Percentiles rank a stretch among this genome's conserved stretches.
phyloP scores from a whole-genome alignment of 2,797 vertebrate genomes.

The Strix occidentalis region DNA sequence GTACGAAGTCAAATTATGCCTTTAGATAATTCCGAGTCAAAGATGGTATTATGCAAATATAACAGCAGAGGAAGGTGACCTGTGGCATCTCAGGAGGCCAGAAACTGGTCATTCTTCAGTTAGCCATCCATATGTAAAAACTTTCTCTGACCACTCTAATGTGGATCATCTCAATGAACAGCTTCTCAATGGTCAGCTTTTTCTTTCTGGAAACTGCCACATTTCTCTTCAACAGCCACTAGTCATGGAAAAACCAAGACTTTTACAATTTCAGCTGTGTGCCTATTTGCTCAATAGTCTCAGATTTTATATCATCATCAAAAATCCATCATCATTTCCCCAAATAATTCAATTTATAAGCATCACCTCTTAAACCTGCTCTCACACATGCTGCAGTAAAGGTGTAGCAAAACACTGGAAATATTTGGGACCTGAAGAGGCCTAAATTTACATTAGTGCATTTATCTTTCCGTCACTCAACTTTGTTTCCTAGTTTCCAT shows the following conservation, averaged over 20 bases:
- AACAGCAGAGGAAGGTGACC: not conserved
- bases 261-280: not conserved
- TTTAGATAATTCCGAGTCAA: not conserved
- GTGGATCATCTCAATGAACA: not conserved
- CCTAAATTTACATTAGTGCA: not conserved
- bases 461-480: constrained; percentile 3
- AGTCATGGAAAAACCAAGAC: not conserved
- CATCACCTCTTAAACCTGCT: not conserved
- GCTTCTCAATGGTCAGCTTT: not conserved
- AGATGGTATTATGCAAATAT: not conserved
- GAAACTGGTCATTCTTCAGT: not conserved
- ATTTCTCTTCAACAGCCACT: not conserved
- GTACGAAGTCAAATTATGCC: not conserved
- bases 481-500: constrained; percentile 11
- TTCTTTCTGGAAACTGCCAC: not conserved
- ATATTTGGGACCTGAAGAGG: not conserved
- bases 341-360: not conserved
- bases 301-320: not conserved
- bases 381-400: not conserved
- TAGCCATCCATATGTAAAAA: not conserved
- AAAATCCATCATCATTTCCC: not conserved
- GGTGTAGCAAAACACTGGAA: not conserved
- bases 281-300: not conserved
- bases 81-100: not conserved
- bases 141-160: not conserved